Evolutionary conservation across 1,140 invertebrate genomes (phyloP), one percentile per base, ranked within the genome.

Genomic region (Sycophaga agraensis): DNA sequence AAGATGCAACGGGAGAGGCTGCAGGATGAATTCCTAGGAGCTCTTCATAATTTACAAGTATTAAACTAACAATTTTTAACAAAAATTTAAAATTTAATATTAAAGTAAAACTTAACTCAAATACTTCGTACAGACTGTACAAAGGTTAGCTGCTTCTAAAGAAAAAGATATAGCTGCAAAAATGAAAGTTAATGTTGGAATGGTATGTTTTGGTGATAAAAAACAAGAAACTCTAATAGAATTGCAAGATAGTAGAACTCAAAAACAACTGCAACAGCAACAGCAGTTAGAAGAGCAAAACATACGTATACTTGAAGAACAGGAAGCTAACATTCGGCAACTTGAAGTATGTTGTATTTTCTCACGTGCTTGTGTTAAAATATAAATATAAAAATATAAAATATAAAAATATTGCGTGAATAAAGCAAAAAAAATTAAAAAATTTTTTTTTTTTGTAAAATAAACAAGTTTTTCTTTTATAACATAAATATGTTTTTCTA

Each of bases 1-100:
- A 95, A 94, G 79, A 89, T 99, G 80, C 92, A 95, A 69, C 87
- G 89, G 65, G 96, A 98, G 71, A 84, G 94, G 31, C 83, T 99
- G 40, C 90, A 93, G 37, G 94, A 97, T 78, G 96, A 99, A 77
- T 98, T 97, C 79, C 91, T 94, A 66, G 84, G 87, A 65, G 92
- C 92, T n/a, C 81, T 98, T 54, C 97, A 95, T 74, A 87, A 89
- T 67, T 97, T 98, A 74, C 90, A 91, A 82, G 86, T 87, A 69
- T 55, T 54, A 53, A 55, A 34, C 5, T 46, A 63, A 42, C 5
- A 56, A 21, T 34, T 14, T 45, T 21, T 45, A 24, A n/a, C n/a
- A n/a, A n/a, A n/a, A n/a, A n/a, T n/a, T n/a, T n/a, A n/a, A n/a
- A n/a, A n/a, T n/a, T n/a, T n/a, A n/a, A n/a, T n/a, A n/a, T n/a